Percentiles rank a stretch among this genome's conserved stretches.
Evolutionary conservation across 2,888 invertebrate genomes (phyloP).

Genomic region (Octonoba sinensis): DNA sequence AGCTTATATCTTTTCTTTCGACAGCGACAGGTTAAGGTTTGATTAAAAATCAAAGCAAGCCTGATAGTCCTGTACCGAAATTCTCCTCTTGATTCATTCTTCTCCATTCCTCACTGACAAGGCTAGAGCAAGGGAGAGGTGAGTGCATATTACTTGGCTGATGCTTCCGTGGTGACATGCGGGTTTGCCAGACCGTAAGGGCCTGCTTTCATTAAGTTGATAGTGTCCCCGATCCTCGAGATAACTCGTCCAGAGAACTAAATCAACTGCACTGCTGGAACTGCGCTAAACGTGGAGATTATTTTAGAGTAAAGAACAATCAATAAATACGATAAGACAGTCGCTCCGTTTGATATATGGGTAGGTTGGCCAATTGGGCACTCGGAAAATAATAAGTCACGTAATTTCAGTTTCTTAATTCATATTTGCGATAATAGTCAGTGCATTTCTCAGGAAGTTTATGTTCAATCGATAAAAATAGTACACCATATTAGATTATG

Average conservation of each 20-base stretch:
- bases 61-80: not conserved
- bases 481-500: too few species aligned
- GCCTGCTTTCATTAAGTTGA: slow-evolving; percentile 46
- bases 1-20: too few species aligned
- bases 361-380: too few species aligned
- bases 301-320: not conserved
- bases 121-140: not conserved
- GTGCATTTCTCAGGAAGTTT: too few species aligned
- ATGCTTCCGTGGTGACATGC: slow-evolving; percentile 31
- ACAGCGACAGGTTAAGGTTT: too few species aligned
- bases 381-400: too few species aligned
- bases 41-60: not conserved
- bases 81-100: not conserved
- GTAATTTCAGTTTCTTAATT: too few species aligned
- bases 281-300: not conserved
- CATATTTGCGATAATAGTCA: too few species aligned
- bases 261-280: not conserved
- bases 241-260: slow-evolving; percentile 23
- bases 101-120: not conserved
- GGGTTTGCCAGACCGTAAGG: slow-evolving; percentile 25
- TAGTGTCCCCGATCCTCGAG: slow-evolving; percentile 36
- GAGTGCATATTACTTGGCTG: not conserved
- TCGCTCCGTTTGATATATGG: not conserved
- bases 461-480: too few species aligned
- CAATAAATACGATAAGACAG: not conserved